Evolutionary conservation across 1,140 invertebrate genomes (phyloP).

Genomic region (Orchesella cincta): DNA sequence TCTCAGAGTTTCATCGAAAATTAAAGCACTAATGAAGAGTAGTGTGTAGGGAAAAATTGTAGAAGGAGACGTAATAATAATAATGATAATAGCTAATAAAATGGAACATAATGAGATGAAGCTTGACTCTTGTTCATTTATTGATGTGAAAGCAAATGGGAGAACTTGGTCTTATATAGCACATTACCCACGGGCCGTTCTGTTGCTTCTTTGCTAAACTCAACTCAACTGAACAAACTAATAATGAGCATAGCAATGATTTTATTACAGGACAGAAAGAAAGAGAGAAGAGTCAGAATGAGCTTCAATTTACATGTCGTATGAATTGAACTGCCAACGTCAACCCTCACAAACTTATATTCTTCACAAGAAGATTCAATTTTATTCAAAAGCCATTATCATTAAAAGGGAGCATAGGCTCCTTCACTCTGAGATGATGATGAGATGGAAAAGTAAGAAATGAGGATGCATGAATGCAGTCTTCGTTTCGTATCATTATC

Average conservation of each 20-base stretch:
- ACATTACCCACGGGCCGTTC: neutral
- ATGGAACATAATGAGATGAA: slow-evolving; percentile 21
- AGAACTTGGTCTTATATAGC: neutral
- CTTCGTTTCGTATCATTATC: slow-evolving; percentile 20
- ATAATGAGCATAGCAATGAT: slow-evolving; percentile 11
- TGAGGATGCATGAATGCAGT: slow-evolving; percentile 16
- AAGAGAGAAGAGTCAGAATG: neutral
- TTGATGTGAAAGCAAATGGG: slow-evolving; percentile 3
- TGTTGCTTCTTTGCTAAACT: neutral
- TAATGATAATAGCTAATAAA: slow-evolving; percentile 20
- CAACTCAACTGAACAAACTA: neutral
- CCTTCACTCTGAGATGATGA: slow-evolving; percentile 3
- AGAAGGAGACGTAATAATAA: neutral
- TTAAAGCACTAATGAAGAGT: neutral
- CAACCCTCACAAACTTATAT: neutral
- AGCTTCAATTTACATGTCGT: slow-evolving; percentile 9
- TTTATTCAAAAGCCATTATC: slow-evolving; percentile 21
- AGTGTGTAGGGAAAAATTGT: neutral
- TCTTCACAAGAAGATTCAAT: slow-evolving; percentile 4
- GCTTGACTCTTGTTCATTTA: neutral
- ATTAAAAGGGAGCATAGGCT: slow-evolving; percentile 13
- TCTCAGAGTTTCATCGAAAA: no score
- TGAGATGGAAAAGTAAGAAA: slow-evolving; percentile 18
- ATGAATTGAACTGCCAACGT: neutral
- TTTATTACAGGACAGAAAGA: neutral